Base-by-base conservation (phyloP, 1,140 invertebrate species). In the Capitella teleta region DNA sequence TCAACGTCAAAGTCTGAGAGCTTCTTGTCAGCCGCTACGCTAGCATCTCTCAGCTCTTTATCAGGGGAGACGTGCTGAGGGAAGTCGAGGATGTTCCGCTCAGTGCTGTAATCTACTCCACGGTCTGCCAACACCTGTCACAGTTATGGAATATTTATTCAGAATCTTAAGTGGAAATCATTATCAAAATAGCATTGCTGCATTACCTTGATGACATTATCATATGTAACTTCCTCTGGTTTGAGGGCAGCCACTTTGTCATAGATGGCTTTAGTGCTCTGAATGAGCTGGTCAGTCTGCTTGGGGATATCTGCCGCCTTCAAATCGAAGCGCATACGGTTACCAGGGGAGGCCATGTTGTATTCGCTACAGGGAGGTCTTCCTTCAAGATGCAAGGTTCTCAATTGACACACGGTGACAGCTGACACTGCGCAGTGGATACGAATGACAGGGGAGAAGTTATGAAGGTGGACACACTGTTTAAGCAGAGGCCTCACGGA, bases 1-100 rank as follows among this genome's bases (percentile, higher is more conserved):
- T 77, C 75, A 19, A 77, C 72, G 62, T 75, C 70, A 68, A 76
- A 74, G 38, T 75, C 74, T 5, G 73, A 68, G 3, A 77, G 48
- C 52, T 70, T 72, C 46, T 72, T 69, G 49, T 75, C 73, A 26
- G 72, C 74, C 36, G 64, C 66, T 19, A 69, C 67, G 55, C 74
- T 74, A n/a, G 72, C 72, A 59, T 76, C 74, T 32, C 76, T 56
- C 4, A 77, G 51, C 18, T 58, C 59, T 56, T 76, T 76, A 51
- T 74, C 66, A 21, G 71, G 53, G 43, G 62, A 66, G 0, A 75
- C 73, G 61, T 74, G 67, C 55, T 76, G 71, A 21, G 70, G 58
- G 50, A 75, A 73, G 51, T 72, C 69, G n/a, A 75, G 47, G 18
- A 71, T 68, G 51, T 70, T 70, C 40, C 68, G 61, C n/a, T 62